A percentile compares a stretch with the other conserved stretches of the same genome.
These are phyloP conservation scores for Lethenteron reissneri DNA, from an alignment of 2,113 vertebrate genomes.

Conservation along the genomic window DNA sequence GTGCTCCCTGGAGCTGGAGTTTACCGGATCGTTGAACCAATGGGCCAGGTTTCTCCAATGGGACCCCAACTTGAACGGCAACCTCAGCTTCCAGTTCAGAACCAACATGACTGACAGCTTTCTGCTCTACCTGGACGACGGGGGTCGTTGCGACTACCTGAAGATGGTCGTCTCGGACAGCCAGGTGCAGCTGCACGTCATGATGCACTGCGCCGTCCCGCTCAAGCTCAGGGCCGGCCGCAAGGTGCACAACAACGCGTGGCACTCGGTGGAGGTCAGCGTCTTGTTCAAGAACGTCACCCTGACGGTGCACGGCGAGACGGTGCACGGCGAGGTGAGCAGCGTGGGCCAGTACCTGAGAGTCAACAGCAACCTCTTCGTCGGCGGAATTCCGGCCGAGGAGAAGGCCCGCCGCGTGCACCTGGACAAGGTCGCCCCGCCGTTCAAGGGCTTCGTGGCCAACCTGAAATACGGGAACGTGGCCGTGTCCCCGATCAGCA, in stretches of 20 bases:
- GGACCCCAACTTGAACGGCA: neutral
- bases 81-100: slow-evolving; percentile 2
- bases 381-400: slow-evolving; percentile 2
- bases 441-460: neutral
- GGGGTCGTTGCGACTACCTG: slow-evolving; percentile 1
- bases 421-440: neutral
- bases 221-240: slow-evolving; percentile 1
- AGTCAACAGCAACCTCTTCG: neutral
- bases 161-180: neutral
- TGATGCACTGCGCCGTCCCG: neutral
- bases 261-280: slow-evolving; percentile 1
- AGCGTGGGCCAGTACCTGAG: neutral
- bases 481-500: neutral
- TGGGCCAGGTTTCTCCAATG: neutral
- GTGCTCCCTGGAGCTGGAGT: slow-evolving; percentile 1
- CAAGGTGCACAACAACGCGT: neutral
- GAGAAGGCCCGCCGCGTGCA: neutral
- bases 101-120: slow-evolving; percentile 1
- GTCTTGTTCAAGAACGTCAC: neutral
- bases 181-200: slow-evolving; percentile 1
- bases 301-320: slow-evolving; percentile 4
- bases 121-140: slow-evolving; percentile 5
- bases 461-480: neutral
- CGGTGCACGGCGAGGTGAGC: neutral
- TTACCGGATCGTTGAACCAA: neutral